Percentiles rank a stretch among this genome's conserved stretches.
These are phyloP conservation scores for Scartelaos histophorus DNA, from an alignment of 2,113 vertebrate species.

Conservation along the genomic window DNA sequence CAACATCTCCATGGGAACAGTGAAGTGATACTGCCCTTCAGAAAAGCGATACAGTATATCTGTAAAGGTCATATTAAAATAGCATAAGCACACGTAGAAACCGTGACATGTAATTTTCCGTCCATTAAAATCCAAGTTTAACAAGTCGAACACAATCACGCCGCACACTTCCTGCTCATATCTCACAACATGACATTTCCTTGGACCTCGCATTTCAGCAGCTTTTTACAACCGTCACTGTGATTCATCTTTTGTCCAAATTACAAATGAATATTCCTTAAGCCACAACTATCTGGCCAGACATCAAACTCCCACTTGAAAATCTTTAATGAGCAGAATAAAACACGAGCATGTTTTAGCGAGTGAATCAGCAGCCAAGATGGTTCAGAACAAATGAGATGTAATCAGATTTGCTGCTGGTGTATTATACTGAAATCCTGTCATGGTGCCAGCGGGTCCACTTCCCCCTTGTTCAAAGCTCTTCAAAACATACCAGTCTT, in stretches of 20 bases:
- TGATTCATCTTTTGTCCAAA: constrained; percentile 34
- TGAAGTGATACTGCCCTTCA: too few species aligned
- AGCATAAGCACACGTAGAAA: background rate
- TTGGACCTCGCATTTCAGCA: constrained; percentile 24
- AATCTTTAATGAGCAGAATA: constrained; percentile 37
- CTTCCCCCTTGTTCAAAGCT: background rate
- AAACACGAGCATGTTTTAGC: constrained; percentile 11
- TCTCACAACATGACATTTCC: constrained; percentile 30
- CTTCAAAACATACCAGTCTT: constrained; percentile 7
- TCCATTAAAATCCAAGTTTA: constrained; percentile 15
- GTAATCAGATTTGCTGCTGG: constrained; percentile 44
- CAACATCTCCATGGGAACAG: too few species aligned
- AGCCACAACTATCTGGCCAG: constrained; percentile 27
- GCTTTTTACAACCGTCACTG: constrained; percentile 14
- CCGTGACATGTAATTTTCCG: constrained; percentile 2
- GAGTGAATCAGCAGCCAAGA: constrained; percentile 32
- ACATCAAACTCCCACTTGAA: constrained; percentile 24
- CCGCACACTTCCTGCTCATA: constrained; percentile 31
- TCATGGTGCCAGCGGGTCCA: constrained; percentile 29
- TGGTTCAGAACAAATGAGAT: constrained; percentile 46
- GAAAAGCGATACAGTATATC: too few species aligned
- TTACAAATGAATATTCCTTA: constrained; percentile 33
- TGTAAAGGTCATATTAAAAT: background rate
- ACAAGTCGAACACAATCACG: constrained; percentile 13
- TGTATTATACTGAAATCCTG: constrained; percentile 33